A percentile compares a stretch with the other conserved stretches of the same genome.
These are phyloP conservation scores for Notothenia rossii DNA, from an alignment of 2,113 vertebrate species.

Conservation along the genomic window DNA sequence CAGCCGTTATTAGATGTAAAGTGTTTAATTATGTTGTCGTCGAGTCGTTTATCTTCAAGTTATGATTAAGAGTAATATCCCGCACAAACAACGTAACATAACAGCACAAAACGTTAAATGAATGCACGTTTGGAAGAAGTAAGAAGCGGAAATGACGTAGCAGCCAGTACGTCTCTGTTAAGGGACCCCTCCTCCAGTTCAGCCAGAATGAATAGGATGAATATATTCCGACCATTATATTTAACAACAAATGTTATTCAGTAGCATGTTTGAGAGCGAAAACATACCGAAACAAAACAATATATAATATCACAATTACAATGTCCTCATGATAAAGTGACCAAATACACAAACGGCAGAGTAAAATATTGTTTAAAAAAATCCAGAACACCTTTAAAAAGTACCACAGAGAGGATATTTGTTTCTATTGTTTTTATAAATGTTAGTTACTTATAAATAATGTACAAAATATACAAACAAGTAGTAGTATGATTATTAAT, in stretches of 20 bases:
- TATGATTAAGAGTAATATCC: not conserved
- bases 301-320: not conserved
- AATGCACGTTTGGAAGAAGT: no score
- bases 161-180: not conserved
- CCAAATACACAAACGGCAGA: no score
- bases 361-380: no score
- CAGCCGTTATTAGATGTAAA: not conserved
- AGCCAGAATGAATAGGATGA: no score
- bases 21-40: not conserved
- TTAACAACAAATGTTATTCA: not conserved
- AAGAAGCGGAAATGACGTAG: slow-evolving; percentile 21
- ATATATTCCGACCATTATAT: not conserved
- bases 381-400: no score
- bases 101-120: not conserved
- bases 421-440: no score
- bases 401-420: no score
- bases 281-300: not conserved
- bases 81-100: not conserved
- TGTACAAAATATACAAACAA: no score
- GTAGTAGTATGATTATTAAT: no score
- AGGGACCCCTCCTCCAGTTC: not conserved
- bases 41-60: no score
- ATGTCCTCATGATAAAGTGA: not conserved
- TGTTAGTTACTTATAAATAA: no score
- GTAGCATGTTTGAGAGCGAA: not conserved